Evolutionary conservation across 2,113 vertebrate species (phyloP), one percentile per base, ranked within the genome.

Genomic region (Seriola dumerili): DNA sequence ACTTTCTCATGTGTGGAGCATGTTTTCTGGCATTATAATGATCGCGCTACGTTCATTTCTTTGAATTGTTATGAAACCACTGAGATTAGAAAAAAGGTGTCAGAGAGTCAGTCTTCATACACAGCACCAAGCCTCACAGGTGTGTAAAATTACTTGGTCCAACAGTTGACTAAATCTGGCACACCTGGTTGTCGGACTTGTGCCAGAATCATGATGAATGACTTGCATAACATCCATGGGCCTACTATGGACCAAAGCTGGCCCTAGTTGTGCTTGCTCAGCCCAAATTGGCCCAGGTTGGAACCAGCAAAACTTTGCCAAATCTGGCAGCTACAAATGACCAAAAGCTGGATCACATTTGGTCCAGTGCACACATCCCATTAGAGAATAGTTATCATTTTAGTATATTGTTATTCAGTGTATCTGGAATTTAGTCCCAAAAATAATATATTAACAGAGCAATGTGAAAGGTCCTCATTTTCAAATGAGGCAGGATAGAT

Each of bases 181-280:
- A 5, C 73, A 58, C 52, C 54, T 65, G 65, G 58, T 7, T 72
- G 69, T 74, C 65, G 4, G 17, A 25, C 34, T 48, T 23, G 14
- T 3, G 62, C 71, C 71, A 84, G 74, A 72, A 21, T 38, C 32
- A 42, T 69, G 79, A 86, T 78, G 29, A 83, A 78, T 57, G 70
- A 64, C 84, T 58, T 48, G 52, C 25, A 36, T 73, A 59, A 72
- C 84, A 34, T 86, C 29, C 48, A 42, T 9, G 1, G 25, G 25
- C 29, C 64, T 13, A 38, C 19, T 25, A 34, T 38, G 70, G 71
- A 50, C 61, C 12, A 12, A 38, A 34, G 19, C 78, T 66, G 59
- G 72, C 67, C 7, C 8, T 4, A 1, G 19, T 32, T 40, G 34
- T 66, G 34, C 48, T 34, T 6, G 13, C 58, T 64, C 29, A 12